Conservation (phyloP, 2,113 vertebrate species). For the Dasypus novemcinctus region DNA sequence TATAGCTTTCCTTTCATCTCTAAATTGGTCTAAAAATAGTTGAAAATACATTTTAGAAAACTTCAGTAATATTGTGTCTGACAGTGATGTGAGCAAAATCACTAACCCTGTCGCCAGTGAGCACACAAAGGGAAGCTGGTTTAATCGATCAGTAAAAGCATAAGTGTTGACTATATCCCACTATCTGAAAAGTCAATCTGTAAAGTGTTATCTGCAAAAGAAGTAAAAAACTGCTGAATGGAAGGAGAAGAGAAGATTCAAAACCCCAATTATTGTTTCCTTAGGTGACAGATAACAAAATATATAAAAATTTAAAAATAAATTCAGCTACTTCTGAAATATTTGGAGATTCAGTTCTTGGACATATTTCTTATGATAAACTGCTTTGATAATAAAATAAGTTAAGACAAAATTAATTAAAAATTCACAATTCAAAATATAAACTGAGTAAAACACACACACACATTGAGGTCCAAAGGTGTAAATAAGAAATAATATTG, state of each 20-base stretch:
- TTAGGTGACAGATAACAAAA: background rate
- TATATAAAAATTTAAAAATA: background rate
- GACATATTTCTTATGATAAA: background rate
- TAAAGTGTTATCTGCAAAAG: conserved; percentile 21
- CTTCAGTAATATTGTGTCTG: conserved; percentile 48
- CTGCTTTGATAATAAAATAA: background rate
- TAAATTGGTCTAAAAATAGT: conserved; percentile 54
- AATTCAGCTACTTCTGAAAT: background rate
- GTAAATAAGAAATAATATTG: background rate
- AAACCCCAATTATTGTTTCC: background rate
- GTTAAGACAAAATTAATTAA: background rate
- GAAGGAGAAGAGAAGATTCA: background rate
- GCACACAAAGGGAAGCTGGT: conserved; percentile 19
- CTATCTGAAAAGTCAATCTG: conserved; percentile 21
- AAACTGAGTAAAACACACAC: background rate
- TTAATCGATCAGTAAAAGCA: conserved; percentile 44
- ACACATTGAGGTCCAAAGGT: background rate
- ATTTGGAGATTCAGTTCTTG: background rate
- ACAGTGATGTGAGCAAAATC: conserved; percentile 57
- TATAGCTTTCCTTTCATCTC: conserved; percentile 31
- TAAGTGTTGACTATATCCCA: background rate
- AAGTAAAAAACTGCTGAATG: background rate
- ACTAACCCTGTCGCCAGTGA: conserved; percentile 25
- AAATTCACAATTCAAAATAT: conserved; percentile 4
- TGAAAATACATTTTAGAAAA: conserved; percentile 60